These are phyloP conservation scores for Menura novaehollandiae DNA, from an alignment of 2,113 vertebrate species.

Conservation along the genomic window DNA sequence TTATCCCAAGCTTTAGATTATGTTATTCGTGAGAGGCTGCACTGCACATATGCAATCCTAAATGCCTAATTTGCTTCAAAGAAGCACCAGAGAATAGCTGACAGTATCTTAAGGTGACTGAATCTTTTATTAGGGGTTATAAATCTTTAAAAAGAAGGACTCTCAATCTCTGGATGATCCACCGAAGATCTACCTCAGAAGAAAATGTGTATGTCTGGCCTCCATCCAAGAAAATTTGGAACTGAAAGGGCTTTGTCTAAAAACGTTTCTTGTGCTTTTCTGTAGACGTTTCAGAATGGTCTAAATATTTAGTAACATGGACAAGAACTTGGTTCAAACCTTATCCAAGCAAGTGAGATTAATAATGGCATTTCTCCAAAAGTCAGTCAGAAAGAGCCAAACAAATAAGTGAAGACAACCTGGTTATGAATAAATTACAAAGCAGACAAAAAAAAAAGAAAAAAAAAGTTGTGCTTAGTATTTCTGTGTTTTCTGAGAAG, in stretches of 20 bases:
- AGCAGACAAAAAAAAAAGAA: not conserved
- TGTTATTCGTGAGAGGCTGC: not conserved
- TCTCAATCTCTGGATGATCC: not conserved
- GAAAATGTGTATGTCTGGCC: not conserved
- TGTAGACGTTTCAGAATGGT: not conserved
- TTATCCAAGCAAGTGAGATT: not conserved
- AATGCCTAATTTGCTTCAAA: not conserved
- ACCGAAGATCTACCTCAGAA: not conserved
- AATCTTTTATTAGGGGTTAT: not conserved
- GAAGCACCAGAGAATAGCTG: not conserved
- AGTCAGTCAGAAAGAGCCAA: not conserved
- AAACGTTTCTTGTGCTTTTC: not conserved
- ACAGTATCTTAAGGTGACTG: not conserved
- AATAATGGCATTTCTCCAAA: not conserved
- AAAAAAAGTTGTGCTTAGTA: not conserved
- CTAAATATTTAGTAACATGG: not conserved
- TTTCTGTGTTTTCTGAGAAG: constrained; percentile 10
- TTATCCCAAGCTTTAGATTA: not conserved
- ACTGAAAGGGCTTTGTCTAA: not conserved
- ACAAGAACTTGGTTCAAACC: not conserved
- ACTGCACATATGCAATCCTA: not conserved
- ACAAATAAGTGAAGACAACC: not conserved
- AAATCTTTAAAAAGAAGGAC: not conserved
- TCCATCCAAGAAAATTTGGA: not conserved
- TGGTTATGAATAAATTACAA: not conserved